Evolutionary conservation across 2,113 vertebrate species (phyloP).

Genomic region (Circaetus gallicus): DNA sequence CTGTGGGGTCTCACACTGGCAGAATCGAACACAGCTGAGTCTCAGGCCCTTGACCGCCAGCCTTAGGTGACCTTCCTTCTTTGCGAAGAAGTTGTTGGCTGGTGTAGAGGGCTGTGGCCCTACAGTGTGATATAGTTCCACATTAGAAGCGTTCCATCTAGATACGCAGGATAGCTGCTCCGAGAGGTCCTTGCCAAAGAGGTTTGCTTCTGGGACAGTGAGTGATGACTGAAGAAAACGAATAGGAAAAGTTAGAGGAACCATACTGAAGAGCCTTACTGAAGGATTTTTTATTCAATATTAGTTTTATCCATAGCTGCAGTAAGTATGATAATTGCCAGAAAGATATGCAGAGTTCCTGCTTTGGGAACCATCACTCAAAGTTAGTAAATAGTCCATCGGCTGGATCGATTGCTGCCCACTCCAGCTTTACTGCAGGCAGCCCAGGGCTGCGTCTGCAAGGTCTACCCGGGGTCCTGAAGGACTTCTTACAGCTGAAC

Average conservation of each 20-base stretch:
- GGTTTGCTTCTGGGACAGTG: background rate
- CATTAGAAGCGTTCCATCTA: accelerated
- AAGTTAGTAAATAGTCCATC: background rate
- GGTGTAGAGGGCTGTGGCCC: background rate
- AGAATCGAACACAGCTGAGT: background rate
- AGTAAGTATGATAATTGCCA: background rate
- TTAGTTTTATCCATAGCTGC: background rate
- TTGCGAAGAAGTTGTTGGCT: background rate
- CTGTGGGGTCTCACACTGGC: background rate
- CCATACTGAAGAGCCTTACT: background rate
- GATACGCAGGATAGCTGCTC: background rate
- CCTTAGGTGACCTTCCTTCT: background rate
- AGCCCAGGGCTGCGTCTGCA: background rate
- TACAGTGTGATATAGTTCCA: too few relatives aligned
- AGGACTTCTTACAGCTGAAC: background rate
- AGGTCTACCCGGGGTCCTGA: background rate
- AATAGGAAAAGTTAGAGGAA: background rate
- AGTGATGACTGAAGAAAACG: background rate
- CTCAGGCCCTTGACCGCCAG: background rate
- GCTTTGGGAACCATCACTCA: background rate
- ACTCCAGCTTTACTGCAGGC: background rate
- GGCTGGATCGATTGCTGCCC: background rate
- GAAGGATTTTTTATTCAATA: background rate
- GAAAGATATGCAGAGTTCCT: background rate
- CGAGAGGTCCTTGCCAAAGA: background rate